phyloP scores from a whole-genome alignment of 2,888 invertebrate species.

The Sussaba pulchella region DNA sequence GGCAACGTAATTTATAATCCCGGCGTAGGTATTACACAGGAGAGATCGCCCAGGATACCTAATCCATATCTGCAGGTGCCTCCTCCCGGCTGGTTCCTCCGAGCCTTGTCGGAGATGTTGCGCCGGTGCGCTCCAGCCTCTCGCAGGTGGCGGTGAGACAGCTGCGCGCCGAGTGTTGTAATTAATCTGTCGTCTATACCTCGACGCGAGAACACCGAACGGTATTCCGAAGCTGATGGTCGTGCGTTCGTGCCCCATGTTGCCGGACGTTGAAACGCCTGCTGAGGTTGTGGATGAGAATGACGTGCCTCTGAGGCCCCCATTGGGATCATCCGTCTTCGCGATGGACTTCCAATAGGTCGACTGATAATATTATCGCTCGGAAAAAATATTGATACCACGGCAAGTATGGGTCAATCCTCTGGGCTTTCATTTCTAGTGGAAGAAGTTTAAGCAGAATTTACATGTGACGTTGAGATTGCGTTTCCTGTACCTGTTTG shows the following conservation, averaged over 20 bases:
- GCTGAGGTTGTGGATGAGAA: constrained; percentile 46
- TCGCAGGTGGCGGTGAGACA: constrained; percentile 64
- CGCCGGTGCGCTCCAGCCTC: constrained; percentile 23
- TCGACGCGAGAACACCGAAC: constrained; percentile 8
- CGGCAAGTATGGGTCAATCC: too few species aligned
- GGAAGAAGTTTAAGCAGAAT: too few species aligned
- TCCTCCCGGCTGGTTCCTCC: background rate
- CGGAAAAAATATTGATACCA: background rate
- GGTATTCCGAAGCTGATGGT: constrained; percentile 26
- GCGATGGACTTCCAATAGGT: background rate
- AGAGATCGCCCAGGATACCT: constrained; percentile 61
- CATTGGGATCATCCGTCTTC: constrained; percentile 48
- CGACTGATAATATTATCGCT: background rate
- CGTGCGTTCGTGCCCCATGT: constrained; percentile 4
- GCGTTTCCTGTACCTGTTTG: too few species aligned
- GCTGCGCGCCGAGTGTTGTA: constrained; percentile 63
- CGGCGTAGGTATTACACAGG: constrained; percentile 52
- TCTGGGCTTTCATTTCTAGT: too few species aligned
- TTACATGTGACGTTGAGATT: too few species aligned
- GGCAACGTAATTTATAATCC: constrained; percentile 63
- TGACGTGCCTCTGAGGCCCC: constrained; percentile 51
- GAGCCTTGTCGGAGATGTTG: constrained; percentile 32
- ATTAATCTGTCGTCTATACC: constrained; percentile 62
- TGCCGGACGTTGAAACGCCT: constrained; percentile 34
- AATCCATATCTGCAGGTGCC: constrained; percentile 67